Base-by-base conservation (phyloP, 2,888 invertebrate genomes). In the Drosophila dives region DNA sequence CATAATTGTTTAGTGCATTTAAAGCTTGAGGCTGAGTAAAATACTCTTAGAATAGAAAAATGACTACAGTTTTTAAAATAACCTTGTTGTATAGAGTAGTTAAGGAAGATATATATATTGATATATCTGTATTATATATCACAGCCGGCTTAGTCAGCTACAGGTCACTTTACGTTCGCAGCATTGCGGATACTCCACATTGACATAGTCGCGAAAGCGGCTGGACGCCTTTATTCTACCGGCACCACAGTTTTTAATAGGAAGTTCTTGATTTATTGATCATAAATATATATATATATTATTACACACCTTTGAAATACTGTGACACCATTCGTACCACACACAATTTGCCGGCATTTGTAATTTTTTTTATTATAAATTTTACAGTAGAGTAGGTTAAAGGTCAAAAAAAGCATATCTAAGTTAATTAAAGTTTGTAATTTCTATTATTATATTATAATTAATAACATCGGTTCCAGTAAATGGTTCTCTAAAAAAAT, bases 301-400 rank as follows among this genome's bases (percentile, higher is more conserved):
- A 5, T 29, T 29, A 64, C 60, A 45, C 29, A 89, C 86, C 73
- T 74, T 26, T 86, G 77, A 49, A 73, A 76, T 26, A 54, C 38
- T 1, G 53, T 54, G 3, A 5, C 3, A 7, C 86, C 70, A 45
- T 72, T 60, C 6, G 3, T 12, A 17, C 86, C 79, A 32, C 85
- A 85, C n/a, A 70, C 55, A 59, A 86, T 83, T 58, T 77, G 78
- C 23, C 84, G 73, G 50, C 85, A 85, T 8, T 68, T 62, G 38
- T 72, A 78, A 11, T 15, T 62, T 29, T 2, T 6, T 6, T 29
- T 4, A 5, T 6, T 29, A 29, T 29, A 29, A 29, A 5, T 29
- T 29, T 29, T 29, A 29, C 5, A 29, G 29, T 29, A 29, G 29
- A 5, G 29, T 6, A 29, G 29, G 29, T 29, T 6, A 6, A 1